A percentile compares a stretch with the other conserved stretches of the same genome.
Evolutionary conservation across 2,113 vertebrate species (phyloP).

Genomic region (Gambusia holbrooki): DNA sequence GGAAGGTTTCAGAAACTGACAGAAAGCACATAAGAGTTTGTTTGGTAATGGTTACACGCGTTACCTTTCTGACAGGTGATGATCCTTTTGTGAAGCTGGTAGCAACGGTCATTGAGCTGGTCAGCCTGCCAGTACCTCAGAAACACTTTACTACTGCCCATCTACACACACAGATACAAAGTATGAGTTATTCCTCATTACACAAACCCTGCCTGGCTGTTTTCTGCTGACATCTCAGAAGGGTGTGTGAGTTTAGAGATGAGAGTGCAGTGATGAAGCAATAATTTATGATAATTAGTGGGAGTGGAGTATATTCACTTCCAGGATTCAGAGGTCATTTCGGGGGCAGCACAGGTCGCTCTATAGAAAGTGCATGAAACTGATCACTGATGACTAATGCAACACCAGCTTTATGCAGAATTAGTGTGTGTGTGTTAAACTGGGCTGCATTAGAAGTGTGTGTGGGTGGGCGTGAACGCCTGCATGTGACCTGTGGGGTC

Average conservation of each 20-base stretch:
- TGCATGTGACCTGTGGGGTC: conserved; percentile 71
- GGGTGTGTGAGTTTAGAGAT: conserved; percentile 24
- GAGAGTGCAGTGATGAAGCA: conserved; percentile 23
- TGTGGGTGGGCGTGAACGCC: conserved; percentile 51
- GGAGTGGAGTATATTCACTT: conserved; percentile 53
- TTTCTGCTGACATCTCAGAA: conserved; percentile 22
- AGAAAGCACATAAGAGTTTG: background rate
- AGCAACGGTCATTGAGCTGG: conserved; percentile 90
- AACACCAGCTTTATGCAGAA: conserved; percentile 49
- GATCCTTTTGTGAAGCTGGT: conserved; percentile 90
- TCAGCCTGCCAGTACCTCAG: conserved; percentile 94
- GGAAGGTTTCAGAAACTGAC: background rate
- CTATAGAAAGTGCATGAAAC: conserved; percentile 56
- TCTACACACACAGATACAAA: conserved; percentile 74
- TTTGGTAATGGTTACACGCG: background rate
- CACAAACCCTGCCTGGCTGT: conserved; percentile 1
- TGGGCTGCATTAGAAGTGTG: conserved; percentile 44
- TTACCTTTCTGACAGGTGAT: conserved; percentile 97
- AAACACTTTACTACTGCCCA: conserved; percentile 91
- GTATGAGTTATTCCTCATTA: background rate
- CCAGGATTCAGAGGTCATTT: conserved; percentile 24
- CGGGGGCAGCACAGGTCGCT: conserved; percentile 31
- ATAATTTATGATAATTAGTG: conserved; percentile 51
- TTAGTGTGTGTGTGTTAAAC: conserved; percentile 1
- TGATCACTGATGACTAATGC: conserved; percentile 42